phyloP scores from a whole-genome alignment of 2,888 invertebrate species.

The Liopterus haemorrhoidalis region DNA sequence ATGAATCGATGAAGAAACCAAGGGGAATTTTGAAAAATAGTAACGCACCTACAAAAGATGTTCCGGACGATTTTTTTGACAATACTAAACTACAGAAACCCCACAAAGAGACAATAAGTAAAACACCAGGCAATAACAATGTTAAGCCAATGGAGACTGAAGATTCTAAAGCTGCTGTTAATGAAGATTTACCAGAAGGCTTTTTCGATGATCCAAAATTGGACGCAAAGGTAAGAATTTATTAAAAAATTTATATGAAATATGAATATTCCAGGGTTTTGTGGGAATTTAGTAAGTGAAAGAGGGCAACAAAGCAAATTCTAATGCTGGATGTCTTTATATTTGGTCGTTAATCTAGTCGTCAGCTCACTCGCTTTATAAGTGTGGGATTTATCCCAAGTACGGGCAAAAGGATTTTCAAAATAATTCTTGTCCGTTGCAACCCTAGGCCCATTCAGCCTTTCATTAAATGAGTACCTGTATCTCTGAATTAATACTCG shows the following conservation, averaged over 20 bases:
- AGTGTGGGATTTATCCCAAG: background rate
- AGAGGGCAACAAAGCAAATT: background rate
- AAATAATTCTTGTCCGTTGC: no score
- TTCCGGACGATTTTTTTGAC: slow-evolving; percentile 51
- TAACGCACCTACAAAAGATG: slow-evolving; percentile 32
- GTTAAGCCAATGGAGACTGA: slow-evolving; percentile 32
- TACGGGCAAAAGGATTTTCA: no score
- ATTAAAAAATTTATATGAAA: background rate
- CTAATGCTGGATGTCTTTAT: background rate
- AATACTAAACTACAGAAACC: slow-evolving; percentile 19
- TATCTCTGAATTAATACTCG: no score
- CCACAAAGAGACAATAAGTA: slow-evolving; percentile 25
- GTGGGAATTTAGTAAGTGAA: slow-evolving; percentile 2
- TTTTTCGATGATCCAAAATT: slow-evolving; percentile 80
- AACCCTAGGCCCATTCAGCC: no score
- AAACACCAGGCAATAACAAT: background rate
- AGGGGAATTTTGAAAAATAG: slow-evolving; percentile 63
- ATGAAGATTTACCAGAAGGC: slow-evolving; percentile 62
- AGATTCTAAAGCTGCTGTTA: slow-evolving; percentile 14
- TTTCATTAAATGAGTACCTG: no score
- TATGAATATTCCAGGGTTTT: slow-evolving; percentile 1
- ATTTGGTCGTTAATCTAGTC: background rate
- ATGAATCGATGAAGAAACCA: slow-evolving; percentile 53
- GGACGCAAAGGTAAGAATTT: slow-evolving; percentile 64
- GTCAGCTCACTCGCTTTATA: no score